These are phyloP conservation scores for Euplagia quadripunctaria DNA, from an alignment of 2,888 invertebrate species.

Conservation along the genomic window DNA sequence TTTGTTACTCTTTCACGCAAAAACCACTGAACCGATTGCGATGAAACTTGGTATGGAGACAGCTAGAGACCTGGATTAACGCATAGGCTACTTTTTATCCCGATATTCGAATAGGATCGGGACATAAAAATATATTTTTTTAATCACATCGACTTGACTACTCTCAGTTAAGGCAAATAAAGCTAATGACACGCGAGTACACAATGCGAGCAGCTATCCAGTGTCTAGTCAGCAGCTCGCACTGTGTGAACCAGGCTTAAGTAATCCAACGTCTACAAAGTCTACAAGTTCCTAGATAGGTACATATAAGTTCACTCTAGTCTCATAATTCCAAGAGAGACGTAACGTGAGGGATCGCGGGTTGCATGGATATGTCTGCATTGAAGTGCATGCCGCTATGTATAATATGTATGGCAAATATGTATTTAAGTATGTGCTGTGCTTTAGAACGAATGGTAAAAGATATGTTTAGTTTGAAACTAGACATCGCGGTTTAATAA, in stretches of 20 bases:
- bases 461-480: not conserved
- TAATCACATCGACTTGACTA: not conserved
- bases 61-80: no score
- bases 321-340: not conserved
- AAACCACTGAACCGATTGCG: no score
- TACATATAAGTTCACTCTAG: not conserved
- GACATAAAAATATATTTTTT: not conserved
- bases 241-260: not conserved
- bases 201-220: not conserved
- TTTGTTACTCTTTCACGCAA: no score
- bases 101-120: no score
- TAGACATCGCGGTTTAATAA: not conserved
- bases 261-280: not conserved
- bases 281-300: constrained; percentile 4
- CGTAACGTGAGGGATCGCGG: not conserved
- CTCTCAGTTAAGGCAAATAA: not conserved
- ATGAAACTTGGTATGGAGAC: no score
- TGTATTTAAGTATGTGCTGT: not conserved
- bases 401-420: not conserved
- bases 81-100: no score
- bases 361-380: not conserved
- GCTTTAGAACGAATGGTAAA: not conserved
- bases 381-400: no score
- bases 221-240: not conserved
- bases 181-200: not conserved